Evolutionary conservation across 2,888 invertebrate species (phyloP).

Genomic region (Parnassius mnemosyne): DNA sequence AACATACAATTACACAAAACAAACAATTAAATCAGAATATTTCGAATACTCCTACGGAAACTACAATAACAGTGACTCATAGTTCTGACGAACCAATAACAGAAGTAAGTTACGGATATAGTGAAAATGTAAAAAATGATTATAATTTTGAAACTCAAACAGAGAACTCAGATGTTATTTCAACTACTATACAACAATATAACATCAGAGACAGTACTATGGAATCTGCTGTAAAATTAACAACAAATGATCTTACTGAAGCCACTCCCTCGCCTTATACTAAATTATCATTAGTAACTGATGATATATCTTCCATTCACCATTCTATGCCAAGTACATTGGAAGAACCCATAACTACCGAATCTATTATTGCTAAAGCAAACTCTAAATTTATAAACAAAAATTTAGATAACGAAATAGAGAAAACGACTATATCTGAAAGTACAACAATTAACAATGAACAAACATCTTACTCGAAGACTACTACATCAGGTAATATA

Average conservation of each 20-base stretch:
- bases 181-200: not conserved
- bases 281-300: not conserved
- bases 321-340: not conserved
- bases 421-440: not conserved
- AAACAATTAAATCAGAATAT: too few species aligned
- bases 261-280: too few species aligned
- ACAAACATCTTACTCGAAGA: not conserved
- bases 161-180: not conserved
- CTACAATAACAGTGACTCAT: not conserved
- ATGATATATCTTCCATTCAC: not conserved
- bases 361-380: not conserved
- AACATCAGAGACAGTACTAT: not conserved
- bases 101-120: not conserved
- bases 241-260: too few species aligned
- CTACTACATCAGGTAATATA: not conserved
- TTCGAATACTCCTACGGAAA: too few species aligned
- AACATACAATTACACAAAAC: too few species aligned
- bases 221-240: not conserved
- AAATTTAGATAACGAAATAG: not conserved
- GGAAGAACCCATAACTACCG: slow-evolving; percentile 4
- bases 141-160: slow-evolving; percentile 4
- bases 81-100: not conserved
- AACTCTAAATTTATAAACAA: not conserved
- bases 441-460: not conserved
- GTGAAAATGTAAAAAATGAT: slow-evolving; percentile 3